Percentiles rank a stretch among this genome's conserved stretches.
Evolutionary conservation across 2,113 vertebrate species (phyloP).

Genomic region (Alectura lathami): DNA sequence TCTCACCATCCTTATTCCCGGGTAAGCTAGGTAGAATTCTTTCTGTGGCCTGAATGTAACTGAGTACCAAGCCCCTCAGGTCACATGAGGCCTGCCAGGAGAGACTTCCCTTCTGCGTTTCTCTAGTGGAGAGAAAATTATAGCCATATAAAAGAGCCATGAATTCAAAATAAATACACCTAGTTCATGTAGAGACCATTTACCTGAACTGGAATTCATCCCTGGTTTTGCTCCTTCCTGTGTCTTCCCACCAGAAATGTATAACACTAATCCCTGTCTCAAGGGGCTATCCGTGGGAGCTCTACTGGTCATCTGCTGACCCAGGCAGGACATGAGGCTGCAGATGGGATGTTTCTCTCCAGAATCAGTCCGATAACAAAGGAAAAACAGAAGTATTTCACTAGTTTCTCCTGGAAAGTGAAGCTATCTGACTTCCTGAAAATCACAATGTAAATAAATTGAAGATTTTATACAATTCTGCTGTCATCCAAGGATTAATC

Average conservation of each 20-base stretch:
- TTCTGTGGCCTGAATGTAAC: not conserved
- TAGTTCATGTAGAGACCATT: not conserved
- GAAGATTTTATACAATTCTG: not conserved
- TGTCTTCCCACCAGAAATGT: not conserved
- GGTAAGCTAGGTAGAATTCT: not conserved
- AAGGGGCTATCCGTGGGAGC: not conserved
- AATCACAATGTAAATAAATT: not conserved
- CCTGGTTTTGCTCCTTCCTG: not conserved
- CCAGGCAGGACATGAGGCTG: fast-evolving
- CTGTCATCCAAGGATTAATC: not conserved
- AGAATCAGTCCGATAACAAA: not conserved
- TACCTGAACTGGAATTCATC: not conserved
- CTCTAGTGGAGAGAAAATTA: not conserved
- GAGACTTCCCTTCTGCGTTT: not conserved
- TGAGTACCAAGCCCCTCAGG: not conserved
- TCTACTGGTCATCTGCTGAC: not conserved
- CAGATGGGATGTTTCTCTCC: not conserved
- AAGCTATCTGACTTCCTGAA: not conserved
- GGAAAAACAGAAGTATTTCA: not conserved
- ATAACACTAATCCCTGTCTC: not conserved
- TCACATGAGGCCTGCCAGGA: not conserved
- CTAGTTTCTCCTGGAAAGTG: not conserved
- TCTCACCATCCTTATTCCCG: not conserved
- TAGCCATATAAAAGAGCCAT: not conserved
- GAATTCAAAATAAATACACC: not conserved